Percentiles rank a stretch among this genome's conserved stretches.
These are phyloP conservation scores for Bibio marci DNA, from an alignment of 2,888 invertebrate genomes.

Conservation along the genomic window DNA sequence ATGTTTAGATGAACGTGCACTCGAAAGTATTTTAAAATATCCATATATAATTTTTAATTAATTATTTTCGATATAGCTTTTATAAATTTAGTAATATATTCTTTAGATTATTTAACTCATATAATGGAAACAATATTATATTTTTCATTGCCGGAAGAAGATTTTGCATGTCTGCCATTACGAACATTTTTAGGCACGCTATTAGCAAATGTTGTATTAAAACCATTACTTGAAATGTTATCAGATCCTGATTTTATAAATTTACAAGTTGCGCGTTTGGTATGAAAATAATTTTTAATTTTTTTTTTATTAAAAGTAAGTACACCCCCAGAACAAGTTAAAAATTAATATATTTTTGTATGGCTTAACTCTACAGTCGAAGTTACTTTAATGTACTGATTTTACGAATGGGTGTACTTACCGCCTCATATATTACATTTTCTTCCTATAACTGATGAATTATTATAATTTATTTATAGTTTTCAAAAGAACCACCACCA, in stretches of 20 bases:
- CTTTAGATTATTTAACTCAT: conserved; percentile 12
- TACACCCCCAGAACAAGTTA: no score
- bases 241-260: conserved; percentile 15
- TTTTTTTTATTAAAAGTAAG: background rate
- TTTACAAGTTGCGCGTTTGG: conserved; percentile 13
- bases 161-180: conserved; percentile 13
- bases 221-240: conserved; percentile 11
- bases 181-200: conserved; percentile 13
- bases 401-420: no score
- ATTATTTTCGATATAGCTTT: background rate
- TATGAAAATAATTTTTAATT: conserved; percentile 2
- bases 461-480: conserved; percentile 3
- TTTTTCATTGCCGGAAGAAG: conserved; percentile 12
- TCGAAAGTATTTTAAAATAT: conserved; percentile 10
- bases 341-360: background rate
- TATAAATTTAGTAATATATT: no score
- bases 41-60: no score
- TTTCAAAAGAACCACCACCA: conserved; percentile 13
- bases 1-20: conserved; percentile 11
- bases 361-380: background rate
- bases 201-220: conserved; percentile 12
- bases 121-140: conserved; percentile 13
- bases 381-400: background rate
- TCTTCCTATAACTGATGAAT: background rate
- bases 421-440: background rate